phyloP scores from a whole-genome alignment of 2,888 invertebrate species.

The Apotomis turbidana region DNA sequence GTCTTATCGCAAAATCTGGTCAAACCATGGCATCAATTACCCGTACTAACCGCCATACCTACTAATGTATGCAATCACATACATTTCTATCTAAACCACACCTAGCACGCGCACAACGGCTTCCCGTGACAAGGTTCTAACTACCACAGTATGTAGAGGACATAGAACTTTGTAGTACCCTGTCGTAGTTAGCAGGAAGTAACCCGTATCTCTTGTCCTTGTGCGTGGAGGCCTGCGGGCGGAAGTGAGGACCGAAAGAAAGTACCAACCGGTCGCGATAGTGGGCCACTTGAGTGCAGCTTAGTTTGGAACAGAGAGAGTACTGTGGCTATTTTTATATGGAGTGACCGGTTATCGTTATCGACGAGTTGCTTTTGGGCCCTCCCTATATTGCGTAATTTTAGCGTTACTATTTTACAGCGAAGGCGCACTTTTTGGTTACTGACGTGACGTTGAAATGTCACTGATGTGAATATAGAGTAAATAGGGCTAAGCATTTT shows the following conservation, averaged over 20 bases:
- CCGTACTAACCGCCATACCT: background rate
- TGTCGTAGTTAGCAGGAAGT: conserved; percentile 26
- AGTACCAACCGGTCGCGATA: conserved; percentile 80
- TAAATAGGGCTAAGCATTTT: too few relatives aligned
- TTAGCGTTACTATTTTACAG: too few relatives aligned
- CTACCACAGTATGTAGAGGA: background rate
- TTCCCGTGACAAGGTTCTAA: conserved; percentile 4
- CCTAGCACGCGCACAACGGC: background rate
- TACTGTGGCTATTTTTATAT: background rate
- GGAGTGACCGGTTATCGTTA: too few relatives aligned
- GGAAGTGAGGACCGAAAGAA: conserved; percentile 82
- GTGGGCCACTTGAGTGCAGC: conserved; percentile 65
- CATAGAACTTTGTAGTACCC: background rate
- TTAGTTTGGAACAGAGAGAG: background rate
- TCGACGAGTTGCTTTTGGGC: too few relatives aligned
- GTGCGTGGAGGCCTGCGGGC: conserved; percentile 65
- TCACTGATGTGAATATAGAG: too few relatives aligned
- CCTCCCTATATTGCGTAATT: too few relatives aligned
- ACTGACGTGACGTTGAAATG: too few relatives aligned
- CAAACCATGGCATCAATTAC: background rate
- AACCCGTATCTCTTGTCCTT: conserved; percentile 60
- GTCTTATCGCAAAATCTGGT: background rate
- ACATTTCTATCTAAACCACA: conserved; percentile 5
- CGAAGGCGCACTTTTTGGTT: too few relatives aligned
- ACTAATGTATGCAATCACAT: conserved; percentile 15